A percentile compares a stretch with the other conserved stretches of the same genome.
phyloP scores from a whole-genome alignment of 2,888 invertebrate species.

The Eupeodes luniger region DNA sequence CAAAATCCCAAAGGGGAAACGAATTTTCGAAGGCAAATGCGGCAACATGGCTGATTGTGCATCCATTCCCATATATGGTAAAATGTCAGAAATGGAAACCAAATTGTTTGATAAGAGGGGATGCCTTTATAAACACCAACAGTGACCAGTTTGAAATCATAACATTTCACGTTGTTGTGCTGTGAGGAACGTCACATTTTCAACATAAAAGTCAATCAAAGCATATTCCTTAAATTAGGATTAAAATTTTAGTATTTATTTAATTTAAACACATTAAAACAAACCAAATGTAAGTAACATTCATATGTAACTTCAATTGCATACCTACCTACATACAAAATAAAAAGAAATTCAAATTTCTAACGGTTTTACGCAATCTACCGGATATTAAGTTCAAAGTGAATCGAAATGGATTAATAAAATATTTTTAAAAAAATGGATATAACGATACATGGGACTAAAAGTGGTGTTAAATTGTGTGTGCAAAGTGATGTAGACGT shows the following conservation, averaged over 20 bases:
- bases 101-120: slow-evolving; percentile 81
- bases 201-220: slow-evolving; percentile 51
- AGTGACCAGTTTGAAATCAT: slow-evolving; percentile 83
- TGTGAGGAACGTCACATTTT: slow-evolving; percentile 80
- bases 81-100: slow-evolving; percentile 81
- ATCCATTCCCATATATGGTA: slow-evolving; percentile 84
- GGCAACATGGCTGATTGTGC: slow-evolving; percentile 75
- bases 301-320: not conserved
- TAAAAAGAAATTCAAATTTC: slow-evolving; percentile 17
- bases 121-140: slow-evolving; percentile 83
- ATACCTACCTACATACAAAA: not conserved
- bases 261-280: slow-evolving; percentile 80
- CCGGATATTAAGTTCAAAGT: slow-evolving; percentile 36
- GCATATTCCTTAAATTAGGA: slow-evolving; percentile 74
- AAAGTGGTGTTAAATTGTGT: slow-evolving; percentile 9
- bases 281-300: slow-evolving; percentile 81
- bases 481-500: not conserved
- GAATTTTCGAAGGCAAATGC: slow-evolving; percentile 73
- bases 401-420: slow-evolving; percentile 19
- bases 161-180: slow-evolving; percentile 84
- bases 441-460: slow-evolving; percentile 23
- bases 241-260: slow-evolving; percentile 81
- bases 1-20: slow-evolving; percentile 69
- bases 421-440: slow-evolving; percentile 21
- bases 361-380: slow-evolving; percentile 24